Base-by-base conservation (phyloP, 2,797 vertebrate species). In the Oryzias dopingdopingensis region DNA sequence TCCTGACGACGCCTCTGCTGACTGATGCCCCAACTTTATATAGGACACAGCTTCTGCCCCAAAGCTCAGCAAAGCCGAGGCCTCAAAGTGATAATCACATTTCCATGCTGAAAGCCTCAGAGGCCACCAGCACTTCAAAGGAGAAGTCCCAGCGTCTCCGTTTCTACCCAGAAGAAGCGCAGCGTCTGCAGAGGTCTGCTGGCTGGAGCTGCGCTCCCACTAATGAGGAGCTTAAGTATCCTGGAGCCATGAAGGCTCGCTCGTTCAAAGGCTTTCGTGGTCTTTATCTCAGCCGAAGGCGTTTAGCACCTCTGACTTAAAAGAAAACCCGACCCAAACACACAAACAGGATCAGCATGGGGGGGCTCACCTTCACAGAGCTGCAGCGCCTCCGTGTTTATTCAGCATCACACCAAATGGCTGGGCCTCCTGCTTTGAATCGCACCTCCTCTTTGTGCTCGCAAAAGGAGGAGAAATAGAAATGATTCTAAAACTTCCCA, bases 391-490 rank as follows among this genome's bases (percentile, higher is more conserved):
- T 89, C 85, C 79, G 83, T 90, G 90, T 92, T 91, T 91, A 90
- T 90, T 92, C 88, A 88, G 70, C 80, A 56, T 82, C 69, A 53
- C 63, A 63, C 84, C 92, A 93, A 92, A 92, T 91, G 92, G 90
- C 59, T 63, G 70, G 52, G 61, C 50, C 6, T 23, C 49, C 52
- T 59, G 56, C 61, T 62, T 62, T 47, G 66, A 72, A 56, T 14
- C 72, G 56, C 73, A 32, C 41, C 56, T 51, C 32, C 45, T 61
- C 59, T 57, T 32, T 59, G 53, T 68, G 56, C 49, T 26, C 23
- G 63, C 17, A 45, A 17, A 48, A 42, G 52, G 14, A 48, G 0
- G 5, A 29, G 42, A 10, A 6, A 20, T 23, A 37, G 20, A 15
- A 26, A 37, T 44, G 24, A 37, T 22, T 14, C 5, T 18, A 4